Evolutionary conservation across 2,888 invertebrate species (phyloP).

Genomic region (Fabriciana adippe): DNA sequence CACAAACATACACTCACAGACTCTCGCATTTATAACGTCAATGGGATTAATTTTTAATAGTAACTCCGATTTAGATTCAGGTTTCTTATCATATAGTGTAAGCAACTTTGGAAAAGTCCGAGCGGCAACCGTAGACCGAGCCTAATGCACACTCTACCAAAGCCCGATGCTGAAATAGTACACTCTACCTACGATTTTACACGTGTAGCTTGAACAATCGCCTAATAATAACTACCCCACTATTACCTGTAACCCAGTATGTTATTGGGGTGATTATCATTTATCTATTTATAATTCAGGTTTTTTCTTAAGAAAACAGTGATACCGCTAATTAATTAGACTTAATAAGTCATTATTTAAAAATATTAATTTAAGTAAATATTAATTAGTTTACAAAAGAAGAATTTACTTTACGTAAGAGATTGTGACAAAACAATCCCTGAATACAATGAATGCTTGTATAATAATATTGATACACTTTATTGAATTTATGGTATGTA

Average conservation of each 20-base stretch:
- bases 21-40: too few relatives aligned
- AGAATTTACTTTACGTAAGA: too few relatives aligned
- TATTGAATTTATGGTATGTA: too few relatives aligned
- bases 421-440: too few relatives aligned
- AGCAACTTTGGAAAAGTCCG: neutral
- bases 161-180: slow-evolving; percentile 51
- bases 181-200: slow-evolving; percentile 50
- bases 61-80: neutral
- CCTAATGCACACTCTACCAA: slow-evolving; percentile 32
- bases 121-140: slow-evolving; percentile 23
- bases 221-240: slow-evolving; percentile 46
- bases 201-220: slow-evolving; percentile 53
- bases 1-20: too few relatives aligned
- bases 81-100: neutral
- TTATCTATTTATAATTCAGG: neutral
- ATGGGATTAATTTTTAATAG: neutral
- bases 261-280: neutral
- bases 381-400: too few relatives aligned
- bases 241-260: neutral
- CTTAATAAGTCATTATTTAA: too few relatives aligned
- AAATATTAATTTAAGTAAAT: too few relatives aligned
- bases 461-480: too few relatives aligned
- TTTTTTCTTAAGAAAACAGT: too few relatives aligned
- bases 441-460: too few relatives aligned
- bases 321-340: too few relatives aligned